Evolutionary conservation across 2,113 vertebrate genomes (phyloP).

Genomic region (Mesocricetus auratus): DNA sequence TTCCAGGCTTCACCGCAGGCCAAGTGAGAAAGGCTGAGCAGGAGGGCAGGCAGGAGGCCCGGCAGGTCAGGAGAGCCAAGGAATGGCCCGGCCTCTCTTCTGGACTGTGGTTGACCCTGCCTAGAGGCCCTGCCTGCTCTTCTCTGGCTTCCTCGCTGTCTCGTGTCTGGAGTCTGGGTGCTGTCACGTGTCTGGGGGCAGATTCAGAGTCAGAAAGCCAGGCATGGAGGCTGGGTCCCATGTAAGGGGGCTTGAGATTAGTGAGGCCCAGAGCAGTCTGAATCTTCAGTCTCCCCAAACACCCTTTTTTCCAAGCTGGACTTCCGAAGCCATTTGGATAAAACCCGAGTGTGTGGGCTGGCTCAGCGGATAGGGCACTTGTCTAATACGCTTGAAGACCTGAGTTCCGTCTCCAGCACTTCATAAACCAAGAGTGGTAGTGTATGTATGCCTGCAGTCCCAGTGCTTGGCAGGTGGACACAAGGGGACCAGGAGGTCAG

Average conservation of each 20-base stretch:
- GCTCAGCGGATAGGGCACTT: background rate
- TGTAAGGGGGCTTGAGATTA: background rate
- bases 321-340: background rate
- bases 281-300: background rate
- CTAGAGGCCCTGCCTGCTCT: background rate
- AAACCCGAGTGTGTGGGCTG: background rate
- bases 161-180: background rate
- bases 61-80: background rate
- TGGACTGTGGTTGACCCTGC: background rate
- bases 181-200: background rate
- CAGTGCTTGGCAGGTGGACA: background rate
- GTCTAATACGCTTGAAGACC: background rate
- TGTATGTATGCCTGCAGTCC: background rate
- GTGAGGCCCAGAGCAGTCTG: background rate
- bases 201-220: background rate
- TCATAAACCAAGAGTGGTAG: background rate
- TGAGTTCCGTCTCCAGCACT: background rate
- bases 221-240: background rate
- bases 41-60: background rate
- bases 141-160: background rate
- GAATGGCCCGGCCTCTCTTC: background rate
- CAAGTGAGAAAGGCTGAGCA: conserved; percentile 48
- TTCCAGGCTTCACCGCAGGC: conserved; percentile 57
- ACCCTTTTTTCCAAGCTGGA: background rate
- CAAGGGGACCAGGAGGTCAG: background rate